Percentiles rank a stretch among this genome's conserved stretches.
These are phyloP conservation scores for Temnothorax unifasciatus DNA, from an alignment of 2,888 invertebrate species.

Conservation along the genomic window DNA sequence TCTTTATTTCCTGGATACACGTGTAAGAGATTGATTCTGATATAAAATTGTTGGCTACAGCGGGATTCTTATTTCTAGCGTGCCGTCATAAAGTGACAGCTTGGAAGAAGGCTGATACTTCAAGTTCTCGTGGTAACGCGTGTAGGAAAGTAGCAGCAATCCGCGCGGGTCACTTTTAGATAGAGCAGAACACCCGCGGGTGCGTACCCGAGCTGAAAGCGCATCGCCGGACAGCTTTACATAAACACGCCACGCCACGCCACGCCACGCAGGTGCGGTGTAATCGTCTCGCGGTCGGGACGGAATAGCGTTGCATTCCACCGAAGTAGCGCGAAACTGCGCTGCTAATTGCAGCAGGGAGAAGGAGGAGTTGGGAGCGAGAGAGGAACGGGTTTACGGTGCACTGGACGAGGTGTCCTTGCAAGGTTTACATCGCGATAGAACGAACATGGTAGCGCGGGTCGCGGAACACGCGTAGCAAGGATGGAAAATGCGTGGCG, in stretches of 20 bases:
- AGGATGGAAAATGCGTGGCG: constrained; percentile 27
- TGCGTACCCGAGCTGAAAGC: constrained; percentile 13
- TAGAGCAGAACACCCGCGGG: not conserved
- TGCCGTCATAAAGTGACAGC: not conserved
- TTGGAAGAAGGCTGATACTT: not conserved
- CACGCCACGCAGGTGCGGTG: constrained; percentile 18
- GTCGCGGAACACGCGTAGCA: constrained; percentile 18
- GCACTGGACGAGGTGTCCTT: constrained; percentile 67
- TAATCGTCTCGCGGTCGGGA: constrained; percentile 51
- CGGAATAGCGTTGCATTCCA: constrained; percentile 59
- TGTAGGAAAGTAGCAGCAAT: constrained; percentile 1
- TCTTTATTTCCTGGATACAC: not conserved
- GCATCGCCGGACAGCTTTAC: not conserved
- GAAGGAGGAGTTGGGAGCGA: not conserved
- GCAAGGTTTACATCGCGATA: constrained; percentile 69
- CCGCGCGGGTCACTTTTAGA: constrained; percentile 25
- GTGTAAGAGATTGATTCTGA: not conserved
- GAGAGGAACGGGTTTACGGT: constrained; percentile 67
- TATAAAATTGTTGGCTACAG: too few relatives aligned
- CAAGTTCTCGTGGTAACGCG: not conserved
- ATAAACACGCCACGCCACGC: constrained; percentile 16
- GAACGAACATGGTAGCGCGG: constrained; percentile 40
- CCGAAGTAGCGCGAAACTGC: constrained; percentile 46
- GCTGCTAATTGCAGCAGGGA: constrained; percentile 59
- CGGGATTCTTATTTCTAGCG: not conserved